phyloP scores from a whole-genome alignment of 2,888 invertebrate genomes.

The Tipula helvola region DNA sequence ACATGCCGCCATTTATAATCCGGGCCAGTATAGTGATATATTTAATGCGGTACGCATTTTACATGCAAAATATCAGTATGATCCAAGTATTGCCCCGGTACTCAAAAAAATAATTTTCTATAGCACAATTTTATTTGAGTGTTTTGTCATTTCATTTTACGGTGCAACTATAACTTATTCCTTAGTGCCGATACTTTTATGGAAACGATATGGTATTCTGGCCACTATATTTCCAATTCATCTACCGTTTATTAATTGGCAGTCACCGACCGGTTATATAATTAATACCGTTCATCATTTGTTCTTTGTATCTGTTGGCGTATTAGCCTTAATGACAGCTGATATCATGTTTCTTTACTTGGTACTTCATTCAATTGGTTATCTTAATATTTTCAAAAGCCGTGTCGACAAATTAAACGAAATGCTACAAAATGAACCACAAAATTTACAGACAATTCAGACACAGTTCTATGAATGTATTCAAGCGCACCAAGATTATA shows the following conservation, averaged over 20 bases:
- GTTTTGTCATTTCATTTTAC: neutral
- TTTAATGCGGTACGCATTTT: neutral
- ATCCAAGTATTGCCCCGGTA: neutral
- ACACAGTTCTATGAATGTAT: neutral
- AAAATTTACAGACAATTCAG: neutral
- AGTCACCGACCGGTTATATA: neutral
- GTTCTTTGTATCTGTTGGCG: neutral
- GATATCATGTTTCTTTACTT: neutral
- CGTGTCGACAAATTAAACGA: neutral
- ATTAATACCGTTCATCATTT: neutral
- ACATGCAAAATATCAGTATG: neutral
- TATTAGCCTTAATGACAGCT: neutral
- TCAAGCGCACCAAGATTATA: neutral
- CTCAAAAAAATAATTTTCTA: neutral
- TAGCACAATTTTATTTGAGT: neutral
- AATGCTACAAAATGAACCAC: neutral
- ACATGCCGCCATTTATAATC: neutral
- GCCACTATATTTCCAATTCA: neutral
- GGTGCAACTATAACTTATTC: neutral
- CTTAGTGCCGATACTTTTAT: neutral
- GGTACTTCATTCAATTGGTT: neutral
- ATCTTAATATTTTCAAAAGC: neutral
- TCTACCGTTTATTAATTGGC: neutral
- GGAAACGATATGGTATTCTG: neutral
- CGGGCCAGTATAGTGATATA: neutral